Evolutionary conservation across 2,797 vertebrate species (phyloP).

Genomic region (Gephyroberyx darwinii): DNA sequence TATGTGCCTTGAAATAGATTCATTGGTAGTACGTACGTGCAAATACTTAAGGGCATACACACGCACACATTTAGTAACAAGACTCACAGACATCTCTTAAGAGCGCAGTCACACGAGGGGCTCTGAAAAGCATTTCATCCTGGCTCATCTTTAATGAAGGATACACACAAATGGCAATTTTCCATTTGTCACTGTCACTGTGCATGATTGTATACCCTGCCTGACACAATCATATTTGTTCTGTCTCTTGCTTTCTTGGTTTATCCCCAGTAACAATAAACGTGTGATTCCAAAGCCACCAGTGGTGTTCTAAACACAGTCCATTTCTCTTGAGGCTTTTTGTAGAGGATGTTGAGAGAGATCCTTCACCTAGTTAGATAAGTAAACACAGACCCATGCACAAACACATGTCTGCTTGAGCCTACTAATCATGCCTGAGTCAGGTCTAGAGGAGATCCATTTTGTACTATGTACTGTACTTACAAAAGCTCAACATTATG

Average conservation of each 20-base stretch:
- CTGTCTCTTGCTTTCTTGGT: background rate
- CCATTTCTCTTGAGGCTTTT: too few relatives aligned
- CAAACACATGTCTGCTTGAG: background rate
- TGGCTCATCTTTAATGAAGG: background rate
- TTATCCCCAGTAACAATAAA: background rate
- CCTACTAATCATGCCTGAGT: background rate
- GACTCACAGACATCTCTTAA: background rate
- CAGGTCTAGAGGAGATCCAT: background rate
- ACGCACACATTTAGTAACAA: background rate
- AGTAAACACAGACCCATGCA: background rate
- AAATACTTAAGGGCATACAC: background rate
- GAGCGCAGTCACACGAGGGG: background rate
- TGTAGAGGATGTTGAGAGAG: background rate
- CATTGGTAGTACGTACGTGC: background rate
- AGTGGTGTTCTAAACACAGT: background rate
- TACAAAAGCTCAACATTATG: too few relatives aligned
- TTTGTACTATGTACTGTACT: background rate
- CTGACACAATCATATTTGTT: conserved; percentile 11
- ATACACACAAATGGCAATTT: background rate
- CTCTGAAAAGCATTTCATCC: conserved; percentile 1
- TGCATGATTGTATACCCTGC: background rate
- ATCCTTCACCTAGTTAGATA: background rate
- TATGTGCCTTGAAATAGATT: conserved; percentile 25
- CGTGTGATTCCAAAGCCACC: background rate
- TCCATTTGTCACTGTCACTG: background rate